Conservation (phyloP, 2,113 vertebrate species). For the Xenopus tropicalis region UCB_Xtro_10.0 CM004443.2:112041501-112042000, state of each 20-base stretch:
- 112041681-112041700: slow-evolving; percentile 67
- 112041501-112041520: background rate
- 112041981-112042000: too few species aligned
- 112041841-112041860: slow-evolving; percentile 72
- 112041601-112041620: too few species aligned
- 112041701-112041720: slow-evolving; percentile 81
- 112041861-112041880: slow-evolving; percentile 88
- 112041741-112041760: slow-evolving; percentile 86
- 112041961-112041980: background rate
- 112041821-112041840: slow-evolving; percentile 75
- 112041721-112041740: slow-evolving; percentile 82
- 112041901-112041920: slow-evolving; percentile 73
- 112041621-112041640: too few species aligned
- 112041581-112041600: too few species aligned
- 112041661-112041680: background rate
- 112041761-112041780: slow-evolving; percentile 79
- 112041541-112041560: too few species aligned
- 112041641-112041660: too few species aligned
- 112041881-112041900: slow-evolving; percentile 79
- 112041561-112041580: too few species aligned
- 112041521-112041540: too few species aligned
- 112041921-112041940: slow-evolving; percentile 52
- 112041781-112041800: slow-evolving; percentile 87
- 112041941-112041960: background rate
- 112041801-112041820: slow-evolving; percentile 70